These are phyloP conservation scores for Nebria brevicollis DNA, from an alignment of 2,888 invertebrate genomes.

Conservation along the genomic window DNA sequence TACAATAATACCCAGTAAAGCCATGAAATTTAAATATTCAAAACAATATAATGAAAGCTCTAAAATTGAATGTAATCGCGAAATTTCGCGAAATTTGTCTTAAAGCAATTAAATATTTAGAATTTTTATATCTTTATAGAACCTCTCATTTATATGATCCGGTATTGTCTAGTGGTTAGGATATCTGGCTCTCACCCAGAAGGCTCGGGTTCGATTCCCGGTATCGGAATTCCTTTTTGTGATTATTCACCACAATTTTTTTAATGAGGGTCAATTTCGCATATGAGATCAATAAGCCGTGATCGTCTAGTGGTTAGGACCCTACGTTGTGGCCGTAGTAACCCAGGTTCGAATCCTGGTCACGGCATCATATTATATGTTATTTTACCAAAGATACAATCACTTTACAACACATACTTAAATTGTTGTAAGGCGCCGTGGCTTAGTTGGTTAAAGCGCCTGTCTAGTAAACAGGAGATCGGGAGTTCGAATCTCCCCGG, in stretches of 20 bases:
- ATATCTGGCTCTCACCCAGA: slow-evolving; percentile 72
- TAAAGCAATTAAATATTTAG: no score
- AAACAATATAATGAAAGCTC: no score
- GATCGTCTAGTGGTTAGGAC: slow-evolving; percentile 1
- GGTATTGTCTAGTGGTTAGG: slow-evolving; percentile 71
- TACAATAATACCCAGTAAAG: no score
- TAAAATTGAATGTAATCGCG: no score
- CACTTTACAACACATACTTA: no score
- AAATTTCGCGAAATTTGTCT: no score
- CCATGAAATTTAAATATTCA: no score
- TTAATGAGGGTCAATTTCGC: no score
- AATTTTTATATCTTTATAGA: no score
- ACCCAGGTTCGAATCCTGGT: slow-evolving; percentile 1
- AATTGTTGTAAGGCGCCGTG: neutral
- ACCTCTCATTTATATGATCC: slow-evolving; percentile 53
- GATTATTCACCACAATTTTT: no score
- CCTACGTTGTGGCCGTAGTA: neutral
- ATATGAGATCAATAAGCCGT: neutral
- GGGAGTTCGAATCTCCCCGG: slow-evolving; percentile 74
- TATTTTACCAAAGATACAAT: no score
- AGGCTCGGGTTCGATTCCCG: slow-evolving; percentile 73
- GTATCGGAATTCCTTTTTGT: slow-evolving; percentile 62
- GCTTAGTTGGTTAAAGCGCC: slow-evolving; percentile 71
- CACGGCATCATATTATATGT: neutral
- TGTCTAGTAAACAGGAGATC: slow-evolving; percentile 78